Base-by-base conservation (phyloP, 2,797 vertebrate species). In the Natrix natrix region DNA sequence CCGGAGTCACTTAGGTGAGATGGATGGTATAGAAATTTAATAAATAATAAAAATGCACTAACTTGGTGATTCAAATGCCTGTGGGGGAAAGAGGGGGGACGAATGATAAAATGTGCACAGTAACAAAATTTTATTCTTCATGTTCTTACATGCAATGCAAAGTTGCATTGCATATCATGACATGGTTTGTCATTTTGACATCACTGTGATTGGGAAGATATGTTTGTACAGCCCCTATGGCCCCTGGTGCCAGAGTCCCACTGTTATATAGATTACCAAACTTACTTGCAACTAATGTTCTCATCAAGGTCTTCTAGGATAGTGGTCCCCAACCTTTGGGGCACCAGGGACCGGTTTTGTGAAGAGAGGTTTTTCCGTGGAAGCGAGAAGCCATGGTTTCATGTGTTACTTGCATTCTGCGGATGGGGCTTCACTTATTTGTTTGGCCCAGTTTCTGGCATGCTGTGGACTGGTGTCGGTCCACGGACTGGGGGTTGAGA, bases 361-460 rank as follows among this genome's bases (percentile, higher is more conserved):
- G n/a, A n/a, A 69, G n/a, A 69, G 5, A 32, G 22, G 1, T 32
- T 69, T 69, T 69, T 69, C 2, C 5, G 0, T 0, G 0, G n/a
- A 69, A 13, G 14, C 0, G 13, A 69, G 11, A 16, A 2, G n/a
- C 0, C 14, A 16, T 32, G n/a, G n/a, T 69, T 32, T 69, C 24
- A 1, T n/a, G 63, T 16, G 63, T 5, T 16, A 5, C 28, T 10
- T 66, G 12, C 28, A 69, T 8, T n/a, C 13, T 0, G 63, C 5
- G 1, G n/a, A 69, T 69, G 66, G 66, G n/a, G 13, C 14, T 69
- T 69, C 1, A 0, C 66, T 69, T 16, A n/a, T 69, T 69, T 69
- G 13, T 32, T 13, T 32, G 5, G 13, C 28, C 63, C 13, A 3
- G 63, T 32, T 32, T 69, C n/a, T 69, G 63, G n/a, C 13, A 32